Evolutionary conservation across 2,113 vertebrate species (phyloP).

Genomic region (Ptilonorhynchus violaceus): DNA sequence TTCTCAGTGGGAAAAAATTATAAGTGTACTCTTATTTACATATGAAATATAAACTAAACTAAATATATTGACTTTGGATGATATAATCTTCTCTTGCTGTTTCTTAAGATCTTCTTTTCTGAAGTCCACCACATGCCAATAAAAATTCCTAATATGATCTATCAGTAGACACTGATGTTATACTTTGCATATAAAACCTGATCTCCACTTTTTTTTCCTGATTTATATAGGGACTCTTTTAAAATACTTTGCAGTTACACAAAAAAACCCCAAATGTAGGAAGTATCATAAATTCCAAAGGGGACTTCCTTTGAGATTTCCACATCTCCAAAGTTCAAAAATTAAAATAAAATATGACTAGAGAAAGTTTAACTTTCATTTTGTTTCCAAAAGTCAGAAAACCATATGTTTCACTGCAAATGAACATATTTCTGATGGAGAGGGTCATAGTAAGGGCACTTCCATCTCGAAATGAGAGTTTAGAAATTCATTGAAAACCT

Average conservation of each 20-base stretch:
- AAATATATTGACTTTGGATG: not conserved
- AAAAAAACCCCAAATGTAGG: not conserved
- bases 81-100: not conserved
- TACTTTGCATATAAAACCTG: not conserved
- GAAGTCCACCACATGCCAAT: not conserved
- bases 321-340: constrained; percentile 12
- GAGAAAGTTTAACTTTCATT: constrained; percentile 14
- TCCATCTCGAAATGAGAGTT: not conserved
- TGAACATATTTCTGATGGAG: not conserved
- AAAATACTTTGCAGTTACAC: not conserved
- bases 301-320: not conserved
- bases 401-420: not conserved
- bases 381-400: constrained; percentile 41
- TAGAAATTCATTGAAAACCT: constrained; percentile 45
- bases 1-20: not conserved
- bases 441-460: not conserved
- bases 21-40: not conserved
- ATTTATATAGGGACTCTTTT: not conserved
- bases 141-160: not conserved
- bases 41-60: not conserved
- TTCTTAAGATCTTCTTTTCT: not conserved
- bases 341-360: constrained; percentile 33
- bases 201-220: not conserved
- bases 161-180: not conserved
- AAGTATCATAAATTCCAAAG: not conserved